A percentile compares a stretch with the other conserved stretches of the same genome.
Evolutionary conservation across 2,888 invertebrate species (phyloP).

Genomic region (Abrostola triplasia): DNA sequence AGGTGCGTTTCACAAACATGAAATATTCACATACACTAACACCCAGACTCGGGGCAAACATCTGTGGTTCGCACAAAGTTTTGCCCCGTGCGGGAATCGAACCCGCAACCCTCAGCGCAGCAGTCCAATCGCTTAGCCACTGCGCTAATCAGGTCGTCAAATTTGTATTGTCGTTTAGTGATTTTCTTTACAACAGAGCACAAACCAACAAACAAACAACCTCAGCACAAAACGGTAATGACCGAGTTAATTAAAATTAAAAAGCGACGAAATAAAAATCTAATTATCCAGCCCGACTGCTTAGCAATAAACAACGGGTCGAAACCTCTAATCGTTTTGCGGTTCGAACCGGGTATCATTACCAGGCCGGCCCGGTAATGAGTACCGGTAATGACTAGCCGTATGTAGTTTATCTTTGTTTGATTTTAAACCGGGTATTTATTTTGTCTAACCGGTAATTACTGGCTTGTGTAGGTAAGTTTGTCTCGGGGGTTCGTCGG

Average conservation of each 20-base stretch:
- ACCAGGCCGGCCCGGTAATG: conserved; percentile 52
- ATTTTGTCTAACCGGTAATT: conserved; percentile 50
- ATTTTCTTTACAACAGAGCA: no score
- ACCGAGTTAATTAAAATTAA: conserved; percentile 44
- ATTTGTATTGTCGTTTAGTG: no score
- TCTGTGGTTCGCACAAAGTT: no score
- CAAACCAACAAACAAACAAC: conserved; percentile 8
- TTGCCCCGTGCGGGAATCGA: no score
- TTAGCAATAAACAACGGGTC: conserved; percentile 54
- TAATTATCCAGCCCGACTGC: conserved; percentile 43
- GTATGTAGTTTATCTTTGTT: conserved; percentile 54
- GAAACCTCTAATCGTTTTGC: conserved; percentile 57
- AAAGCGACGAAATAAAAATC: conserved; percentile 46
- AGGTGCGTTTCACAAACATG: no score
- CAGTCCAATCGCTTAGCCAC: no score
- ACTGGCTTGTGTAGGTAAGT: conserved; percentile 31
- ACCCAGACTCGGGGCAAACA: no score
- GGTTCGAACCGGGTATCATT: conserved; percentile 53
- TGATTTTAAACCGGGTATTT: conserved; percentile 56
- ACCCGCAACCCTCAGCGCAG: no score
- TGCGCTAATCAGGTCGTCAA: no score
- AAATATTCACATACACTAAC: no score
- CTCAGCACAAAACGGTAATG: conserved; percentile 9
- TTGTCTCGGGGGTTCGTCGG: conserved; percentile 4
- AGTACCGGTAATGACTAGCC: conserved; percentile 53